Conservation (phyloP, 2,888 invertebrate genomes). For the Elaeidobius kamerunicus region DNA sequence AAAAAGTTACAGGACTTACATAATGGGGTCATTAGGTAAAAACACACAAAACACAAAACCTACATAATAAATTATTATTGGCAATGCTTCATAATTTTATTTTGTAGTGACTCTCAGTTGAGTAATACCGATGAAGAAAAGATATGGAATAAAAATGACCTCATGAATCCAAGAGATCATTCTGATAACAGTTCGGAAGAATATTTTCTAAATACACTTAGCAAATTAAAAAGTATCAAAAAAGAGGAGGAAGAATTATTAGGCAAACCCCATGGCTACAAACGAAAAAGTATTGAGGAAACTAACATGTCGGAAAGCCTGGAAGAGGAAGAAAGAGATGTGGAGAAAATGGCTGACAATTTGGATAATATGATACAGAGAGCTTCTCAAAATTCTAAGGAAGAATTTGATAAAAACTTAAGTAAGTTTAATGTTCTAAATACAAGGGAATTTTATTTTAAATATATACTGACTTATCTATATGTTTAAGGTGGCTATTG, state of each 20-base stretch:
- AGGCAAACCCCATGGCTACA: background rate
- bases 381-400: conserved; percentile 36
- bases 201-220: conserved; percentile 1
- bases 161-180: background rate
- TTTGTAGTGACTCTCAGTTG: too few species aligned
- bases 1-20: background rate
- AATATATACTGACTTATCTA: background rate
- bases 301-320: conserved; percentile 9
- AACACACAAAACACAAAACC: too few species aligned
- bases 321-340: conserved; percentile 18
- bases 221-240: conserved; percentile 13
- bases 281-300: conserved; percentile 2
- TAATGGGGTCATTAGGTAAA: too few species aligned
- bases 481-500: conserved; percentile 37
- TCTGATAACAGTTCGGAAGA: conserved; percentile 2
- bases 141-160: background rate
- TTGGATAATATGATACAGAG: conserved; percentile 38
- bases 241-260: conserved; percentile 6
- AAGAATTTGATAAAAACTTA: conserved; percentile 39
- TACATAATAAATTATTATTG: too few species aligned
- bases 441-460: too few species aligned
- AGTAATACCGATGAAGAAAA: too few species aligned
- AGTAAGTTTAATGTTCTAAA: too few species aligned
- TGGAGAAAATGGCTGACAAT: conserved; percentile 30
- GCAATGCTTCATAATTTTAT: too few species aligned